Conservation (phyloP, 2,113 vertebrate genomes). For the Microcebus murinus region DNA sequence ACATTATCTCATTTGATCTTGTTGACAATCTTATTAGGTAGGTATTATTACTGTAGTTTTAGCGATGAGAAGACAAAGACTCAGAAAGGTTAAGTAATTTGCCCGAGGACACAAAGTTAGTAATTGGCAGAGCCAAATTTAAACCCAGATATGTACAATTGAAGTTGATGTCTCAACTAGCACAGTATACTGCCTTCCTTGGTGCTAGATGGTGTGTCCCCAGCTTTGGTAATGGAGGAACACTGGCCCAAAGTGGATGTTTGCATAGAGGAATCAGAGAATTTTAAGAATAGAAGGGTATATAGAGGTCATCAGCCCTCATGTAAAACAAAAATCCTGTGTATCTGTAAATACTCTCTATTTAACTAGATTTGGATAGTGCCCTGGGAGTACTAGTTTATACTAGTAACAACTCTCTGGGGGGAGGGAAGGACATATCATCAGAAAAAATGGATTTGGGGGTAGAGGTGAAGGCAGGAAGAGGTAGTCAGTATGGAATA, state of each 20-base stretch:
- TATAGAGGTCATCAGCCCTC: not conserved
- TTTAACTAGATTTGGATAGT: not conserved
- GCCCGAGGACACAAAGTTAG: not conserved
- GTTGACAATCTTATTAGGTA: not conserved
- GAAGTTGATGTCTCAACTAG: not conserved
- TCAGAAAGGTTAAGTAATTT: not conserved
- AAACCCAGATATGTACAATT: not conserved
- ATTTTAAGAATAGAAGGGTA: not conserved
- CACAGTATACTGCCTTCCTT: not conserved
- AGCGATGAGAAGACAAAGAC: not conserved
- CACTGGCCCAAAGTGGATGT: not conserved
- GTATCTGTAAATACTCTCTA: not conserved
- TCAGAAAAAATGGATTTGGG: not conserved
- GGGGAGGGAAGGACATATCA: not conserved
- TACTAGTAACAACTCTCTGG: not conserved
- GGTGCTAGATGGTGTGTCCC: not conserved
- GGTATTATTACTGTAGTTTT: not conserved
- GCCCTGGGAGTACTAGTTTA: not conserved
- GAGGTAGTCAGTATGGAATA: not conserved
- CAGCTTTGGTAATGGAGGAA: not conserved
- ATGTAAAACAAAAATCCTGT: not conserved
- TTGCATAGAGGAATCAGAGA: not conserved
- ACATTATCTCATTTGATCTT: constrained; percentile 26
- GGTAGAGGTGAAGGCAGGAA: not conserved
- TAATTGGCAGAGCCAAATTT: not conserved